These are phyloP conservation scores for Rotaria sp. DNA, from an alignment of 2,888 invertebrate genomes.

Conservation along the genomic window DNA sequence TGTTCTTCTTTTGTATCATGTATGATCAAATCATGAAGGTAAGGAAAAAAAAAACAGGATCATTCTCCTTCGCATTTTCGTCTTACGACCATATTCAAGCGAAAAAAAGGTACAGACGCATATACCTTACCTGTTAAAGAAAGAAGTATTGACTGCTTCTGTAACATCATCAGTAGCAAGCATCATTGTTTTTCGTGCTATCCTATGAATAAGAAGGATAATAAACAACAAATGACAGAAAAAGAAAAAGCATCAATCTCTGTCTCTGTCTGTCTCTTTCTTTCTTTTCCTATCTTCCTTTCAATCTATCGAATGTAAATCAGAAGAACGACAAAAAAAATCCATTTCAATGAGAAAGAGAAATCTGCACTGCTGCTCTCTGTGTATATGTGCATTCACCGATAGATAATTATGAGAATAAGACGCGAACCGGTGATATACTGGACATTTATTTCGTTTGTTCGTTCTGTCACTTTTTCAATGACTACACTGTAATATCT, in stretches of 20 bases:
- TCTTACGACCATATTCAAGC: neutral
- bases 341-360: conserved; percentile 8
- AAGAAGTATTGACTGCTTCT: neutral
- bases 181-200: neutral
- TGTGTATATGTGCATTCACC: neutral
- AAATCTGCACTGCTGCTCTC: conserved; percentile 1
- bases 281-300: neutral
- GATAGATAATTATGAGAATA: conserved; percentile 18
- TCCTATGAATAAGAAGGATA: neutral
- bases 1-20: no score
- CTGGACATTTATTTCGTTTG: conserved; percentile 2
- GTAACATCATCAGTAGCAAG: neutral
- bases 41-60: neutral
- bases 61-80: no score
- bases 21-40: neutral
- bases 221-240: neutral
- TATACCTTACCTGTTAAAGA: neutral
- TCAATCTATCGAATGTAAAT: conserved; percentile 1
- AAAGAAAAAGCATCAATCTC: neutral
- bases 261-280: neutral
- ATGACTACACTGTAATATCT: neutral
- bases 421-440: neutral
- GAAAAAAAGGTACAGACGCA: neutral
- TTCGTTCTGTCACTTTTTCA: conserved; percentile 1
- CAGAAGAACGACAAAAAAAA: conserved; percentile 17